Evolutionary conservation across 2,113 vertebrate species (phyloP).

Genomic region (Carassius auratus): DNA sequence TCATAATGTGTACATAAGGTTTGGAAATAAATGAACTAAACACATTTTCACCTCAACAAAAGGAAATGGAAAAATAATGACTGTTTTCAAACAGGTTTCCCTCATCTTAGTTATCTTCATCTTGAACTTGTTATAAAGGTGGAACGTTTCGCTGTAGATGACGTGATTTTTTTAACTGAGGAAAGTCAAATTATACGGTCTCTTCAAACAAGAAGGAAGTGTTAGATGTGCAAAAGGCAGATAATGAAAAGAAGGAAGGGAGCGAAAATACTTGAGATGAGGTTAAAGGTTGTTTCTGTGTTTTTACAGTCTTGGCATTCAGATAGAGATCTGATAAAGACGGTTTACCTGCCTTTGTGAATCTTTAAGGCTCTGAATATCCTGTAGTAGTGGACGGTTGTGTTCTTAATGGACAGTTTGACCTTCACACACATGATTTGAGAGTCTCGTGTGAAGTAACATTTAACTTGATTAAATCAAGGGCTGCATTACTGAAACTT

Average conservation of each 20-base stretch:
- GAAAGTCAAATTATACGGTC: not conserved
- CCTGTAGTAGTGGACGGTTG: not conserved
- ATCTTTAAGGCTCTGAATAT: not conserved
- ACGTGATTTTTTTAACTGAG: not conserved
- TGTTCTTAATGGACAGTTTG: not conserved
- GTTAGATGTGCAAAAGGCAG: not conserved
- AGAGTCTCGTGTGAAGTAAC: not conserved
- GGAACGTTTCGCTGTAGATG: not conserved
- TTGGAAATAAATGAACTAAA: too few relatives aligned
- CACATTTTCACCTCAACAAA: not conserved
- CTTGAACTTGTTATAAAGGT: not conserved
- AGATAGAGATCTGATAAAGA: constrained; percentile 7
- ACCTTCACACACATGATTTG: not conserved
- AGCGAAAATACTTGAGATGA: not conserved
- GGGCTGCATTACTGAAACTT: not conserved
- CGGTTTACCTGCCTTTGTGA: not conserved
- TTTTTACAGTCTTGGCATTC: not conserved
- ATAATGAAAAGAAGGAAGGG: constrained; percentile 16
- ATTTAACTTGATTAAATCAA: not conserved
- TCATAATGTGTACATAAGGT: too few relatives aligned
- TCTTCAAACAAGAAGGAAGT: not conserved
- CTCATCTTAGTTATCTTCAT: not conserved
- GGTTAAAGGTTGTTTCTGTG: not conserved
- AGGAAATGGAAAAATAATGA: not conserved
- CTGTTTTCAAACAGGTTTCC: not conserved